Conservation (phyloP, 2,797 vertebrate species). For the Synanceia verrucosa region DNA sequence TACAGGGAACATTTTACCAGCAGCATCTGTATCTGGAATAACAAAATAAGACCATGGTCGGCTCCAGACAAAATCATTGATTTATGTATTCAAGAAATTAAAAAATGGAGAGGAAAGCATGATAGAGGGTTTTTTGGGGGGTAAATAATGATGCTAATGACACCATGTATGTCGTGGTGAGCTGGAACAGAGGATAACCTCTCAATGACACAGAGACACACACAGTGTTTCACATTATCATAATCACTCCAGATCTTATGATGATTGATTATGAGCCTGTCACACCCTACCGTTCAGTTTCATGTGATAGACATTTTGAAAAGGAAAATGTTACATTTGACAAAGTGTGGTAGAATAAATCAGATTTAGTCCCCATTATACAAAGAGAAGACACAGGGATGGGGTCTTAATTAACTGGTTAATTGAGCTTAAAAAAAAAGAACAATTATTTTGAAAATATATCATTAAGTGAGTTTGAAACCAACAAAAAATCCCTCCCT, state of each 20-base stretch:
- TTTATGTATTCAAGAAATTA: conserved; percentile 6
- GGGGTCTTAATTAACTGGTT: background rate
- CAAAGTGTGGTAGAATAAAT: background rate
- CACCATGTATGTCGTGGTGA: background rate
- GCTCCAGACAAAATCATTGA: background rate
- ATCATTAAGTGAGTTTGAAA: too few relatives aligned
- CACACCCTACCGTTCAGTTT: conserved; percentile 15
- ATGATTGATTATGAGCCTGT: conserved; percentile 41
- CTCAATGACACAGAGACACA: background rate
- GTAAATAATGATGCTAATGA: conserved; percentile 25
- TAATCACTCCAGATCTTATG: conserved; percentile 35
- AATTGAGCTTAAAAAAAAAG: background rate
- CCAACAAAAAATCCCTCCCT: rapidly evolving
- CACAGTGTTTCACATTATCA: conserved; percentile 35
- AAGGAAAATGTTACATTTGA: background rate
- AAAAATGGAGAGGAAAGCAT: conserved; percentile 8
- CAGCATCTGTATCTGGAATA: background rate
- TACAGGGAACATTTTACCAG: background rate
- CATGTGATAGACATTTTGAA: too few relatives aligned
- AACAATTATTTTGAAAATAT: background rate
- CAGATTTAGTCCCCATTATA: background rate
- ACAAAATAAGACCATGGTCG: background rate
- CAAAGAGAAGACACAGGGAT: background rate
- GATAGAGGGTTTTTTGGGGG: background rate
- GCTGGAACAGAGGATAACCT: background rate